A percentile compares a stretch with the other conserved stretches of the same genome.
Evolutionary conservation across 2,888 invertebrate genomes (phyloP).

Genomic region (Nowickia ferox): DNA sequence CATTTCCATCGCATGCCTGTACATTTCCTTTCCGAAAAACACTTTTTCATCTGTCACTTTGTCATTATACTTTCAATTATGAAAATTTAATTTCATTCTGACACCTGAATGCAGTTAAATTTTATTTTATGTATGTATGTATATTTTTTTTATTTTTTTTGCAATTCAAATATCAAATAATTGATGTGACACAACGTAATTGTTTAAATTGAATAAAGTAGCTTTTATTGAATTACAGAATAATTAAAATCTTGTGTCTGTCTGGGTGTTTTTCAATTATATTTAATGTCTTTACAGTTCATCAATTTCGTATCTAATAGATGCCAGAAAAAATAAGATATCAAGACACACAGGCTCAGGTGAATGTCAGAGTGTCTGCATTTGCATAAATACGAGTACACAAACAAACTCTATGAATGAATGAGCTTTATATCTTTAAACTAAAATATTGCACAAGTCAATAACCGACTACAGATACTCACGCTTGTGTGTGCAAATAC

Average conservation of each 20-base stretch:
- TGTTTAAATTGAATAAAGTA: slow-evolving; percentile 32
- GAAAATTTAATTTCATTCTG: background rate
- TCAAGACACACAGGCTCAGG: background rate
- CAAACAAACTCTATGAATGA: slow-evolving; percentile 8
- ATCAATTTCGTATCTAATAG: slow-evolving; percentile 16
- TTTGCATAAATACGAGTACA: background rate
- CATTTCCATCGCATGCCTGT: too few species aligned
- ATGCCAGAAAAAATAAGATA: background rate
- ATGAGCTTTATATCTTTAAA: slow-evolving; percentile 14
- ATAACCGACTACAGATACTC: background rate
- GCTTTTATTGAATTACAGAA: slow-evolving; percentile 46
- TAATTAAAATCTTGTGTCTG: slow-evolving; percentile 40
- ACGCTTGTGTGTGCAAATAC: too few species aligned
- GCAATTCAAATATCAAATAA: slow-evolving; percentile 17
- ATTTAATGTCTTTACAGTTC: slow-evolving; percentile 33
- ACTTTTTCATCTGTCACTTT: background rate
- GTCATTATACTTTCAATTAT: background rate
- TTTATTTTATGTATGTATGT: background rate
- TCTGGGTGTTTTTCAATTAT: slow-evolving; percentile 8
- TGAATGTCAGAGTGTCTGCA: background rate
- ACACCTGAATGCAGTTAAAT: slow-evolving; percentile 22
- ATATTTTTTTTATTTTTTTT: background rate
- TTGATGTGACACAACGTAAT: slow-evolving; percentile 14
- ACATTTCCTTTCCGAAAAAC: background rate
- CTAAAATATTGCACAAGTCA: slow-evolving; percentile 13